Percentiles rank a stretch among this genome's conserved stretches.
Evolutionary conservation across 2,888 invertebrate species (phyloP).

Genomic region (Teleogryllus oceanicus): DNA sequence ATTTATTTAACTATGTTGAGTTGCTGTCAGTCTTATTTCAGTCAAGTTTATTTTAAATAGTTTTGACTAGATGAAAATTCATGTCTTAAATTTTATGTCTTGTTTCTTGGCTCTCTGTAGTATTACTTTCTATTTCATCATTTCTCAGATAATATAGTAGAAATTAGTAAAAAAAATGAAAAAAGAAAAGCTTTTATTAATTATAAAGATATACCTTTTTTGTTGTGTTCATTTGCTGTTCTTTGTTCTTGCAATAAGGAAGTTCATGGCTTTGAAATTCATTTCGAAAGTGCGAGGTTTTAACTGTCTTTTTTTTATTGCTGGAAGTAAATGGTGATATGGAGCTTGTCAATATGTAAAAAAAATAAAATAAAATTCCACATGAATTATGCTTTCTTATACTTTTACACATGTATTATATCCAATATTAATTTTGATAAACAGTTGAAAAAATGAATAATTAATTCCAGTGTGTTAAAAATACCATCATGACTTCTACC

Average conservation of each 20-base stretch:
- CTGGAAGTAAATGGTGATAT: too few relatives aligned
- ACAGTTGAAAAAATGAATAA: too few relatives aligned
- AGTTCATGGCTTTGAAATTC: too few relatives aligned
- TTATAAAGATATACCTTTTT: not conserved
- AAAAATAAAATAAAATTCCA: too few relatives aligned
- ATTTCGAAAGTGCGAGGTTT: not conserved
- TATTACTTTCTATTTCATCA: not conserved
- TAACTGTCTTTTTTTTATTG: not conserved
- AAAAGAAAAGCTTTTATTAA: not conserved
- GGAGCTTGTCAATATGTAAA: too few relatives aligned
- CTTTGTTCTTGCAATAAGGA: too few relatives aligned
- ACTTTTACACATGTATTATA: too few relatives aligned
- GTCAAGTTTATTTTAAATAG: too few relatives aligned
- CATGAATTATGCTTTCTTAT: too few relatives aligned
- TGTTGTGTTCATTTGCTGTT: not conserved
- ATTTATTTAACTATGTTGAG: not conserved
- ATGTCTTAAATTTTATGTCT: not conserved
- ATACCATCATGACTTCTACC: not conserved
- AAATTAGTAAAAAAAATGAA: not conserved
- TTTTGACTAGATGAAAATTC: not conserved
- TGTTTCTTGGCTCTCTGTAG: not conserved
- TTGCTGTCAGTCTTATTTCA: not conserved
- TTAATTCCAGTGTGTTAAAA: not conserved
- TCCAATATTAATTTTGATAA: too few relatives aligned
- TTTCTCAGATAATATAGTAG: slow-evolving; percentile 4